phyloP scores from a whole-genome alignment of 2,888 invertebrate genomes.

The Isoperla grammatica region DNA sequence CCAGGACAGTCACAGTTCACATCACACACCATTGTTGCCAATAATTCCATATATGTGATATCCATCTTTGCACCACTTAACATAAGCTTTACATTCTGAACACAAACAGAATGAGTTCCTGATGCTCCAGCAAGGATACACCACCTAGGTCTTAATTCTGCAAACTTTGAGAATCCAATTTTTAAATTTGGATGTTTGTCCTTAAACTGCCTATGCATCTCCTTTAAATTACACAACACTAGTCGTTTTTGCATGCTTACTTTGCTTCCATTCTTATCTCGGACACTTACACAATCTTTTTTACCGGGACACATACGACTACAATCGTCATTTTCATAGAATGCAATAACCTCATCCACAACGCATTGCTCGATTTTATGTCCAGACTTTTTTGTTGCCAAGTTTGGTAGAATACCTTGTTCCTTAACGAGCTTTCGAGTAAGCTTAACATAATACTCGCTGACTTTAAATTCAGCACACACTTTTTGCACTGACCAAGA shows the following conservation, averaged over 20 bases:
- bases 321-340: conserved; percentile 21
- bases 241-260: conserved; percentile 7
- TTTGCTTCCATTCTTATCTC: background rate
- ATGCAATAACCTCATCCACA: conserved; percentile 5
- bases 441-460: background rate
- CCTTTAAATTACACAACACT: conserved; percentile 8
- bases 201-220: conserved; percentile 26
- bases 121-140: conserved; percentile 31
- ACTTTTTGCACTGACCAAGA: background rate
- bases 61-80: conserved; percentile 26
- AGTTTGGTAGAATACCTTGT: background rate
- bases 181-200: conserved; percentile 19
- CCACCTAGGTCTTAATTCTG: conserved; percentile 28
- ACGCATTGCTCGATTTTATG: background rate
- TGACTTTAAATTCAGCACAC: background rate
- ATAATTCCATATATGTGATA: conserved; percentile 1
- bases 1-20: conserved; percentile 1
- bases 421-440: background rate
- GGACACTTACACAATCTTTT: conserved; percentile 29
- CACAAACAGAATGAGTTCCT: conserved; percentile 33
- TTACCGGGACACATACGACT: conserved; percentile 30
- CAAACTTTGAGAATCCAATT: conserved; percentile 32
- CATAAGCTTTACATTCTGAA: conserved; percentile 33
- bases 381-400: background rate
- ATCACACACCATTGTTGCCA: conserved; percentile 17